Evolutionary conservation across 1,140 invertebrate species (phyloP).

Genomic region (Drosophila murphyi): DNA sequence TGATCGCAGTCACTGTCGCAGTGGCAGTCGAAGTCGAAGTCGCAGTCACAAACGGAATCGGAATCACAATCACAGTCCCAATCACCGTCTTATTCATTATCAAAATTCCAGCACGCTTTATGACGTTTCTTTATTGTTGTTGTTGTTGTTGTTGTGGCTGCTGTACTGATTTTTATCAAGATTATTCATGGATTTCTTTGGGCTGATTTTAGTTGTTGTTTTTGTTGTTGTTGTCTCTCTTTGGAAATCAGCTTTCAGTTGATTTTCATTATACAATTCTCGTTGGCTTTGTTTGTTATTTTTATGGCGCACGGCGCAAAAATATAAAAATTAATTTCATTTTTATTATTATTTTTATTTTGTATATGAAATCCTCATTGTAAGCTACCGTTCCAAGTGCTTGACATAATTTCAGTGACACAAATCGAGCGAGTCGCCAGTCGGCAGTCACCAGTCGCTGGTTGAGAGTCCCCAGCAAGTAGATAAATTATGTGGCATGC

Average conservation of each 20-base stretch:
- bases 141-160: slow-evolving; percentile 23
- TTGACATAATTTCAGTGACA: slow-evolving; percentile 71
- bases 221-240: slow-evolving; percentile 55
- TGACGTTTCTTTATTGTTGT: slow-evolving; percentile 53
- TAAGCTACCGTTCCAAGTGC: slow-evolving; percentile 67
- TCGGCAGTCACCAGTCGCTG: too few relatives aligned
- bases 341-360: slow-evolving; percentile 56
- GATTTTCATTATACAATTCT: slow-evolving; percentile 67
- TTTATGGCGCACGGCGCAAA: slow-evolving; percentile 48
- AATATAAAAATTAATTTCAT: slow-evolving; percentile 77
- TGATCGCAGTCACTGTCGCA: slow-evolving; percentile 21
- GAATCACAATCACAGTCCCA: slow-evolving; percentile 8
- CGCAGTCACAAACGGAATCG: slow-evolving; percentile 7
- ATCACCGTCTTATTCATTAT: slow-evolving; percentile 56
- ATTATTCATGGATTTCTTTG: slow-evolving; percentile 56
- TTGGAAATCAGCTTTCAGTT: slow-evolving; percentile 79
- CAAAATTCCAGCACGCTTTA: slow-evolving; percentile 80
- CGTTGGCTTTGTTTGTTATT: slow-evolving; percentile 43
- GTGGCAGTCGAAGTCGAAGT: not conserved
- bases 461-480: slow-evolving; percentile 8
- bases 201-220: slow-evolving; percentile 10
- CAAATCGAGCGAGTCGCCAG: slow-evolving; percentile 44
- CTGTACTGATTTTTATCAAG: slow-evolving; percentile 51
- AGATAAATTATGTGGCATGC: slow-evolving; percentile 25
- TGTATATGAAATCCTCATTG: slow-evolving; percentile 31